Evolutionary conservation across 2,113 vertebrate genomes (phyloP), one percentile per base, ranked within the genome.

Genomic region (Rhinoptilus africanus): DNA sequence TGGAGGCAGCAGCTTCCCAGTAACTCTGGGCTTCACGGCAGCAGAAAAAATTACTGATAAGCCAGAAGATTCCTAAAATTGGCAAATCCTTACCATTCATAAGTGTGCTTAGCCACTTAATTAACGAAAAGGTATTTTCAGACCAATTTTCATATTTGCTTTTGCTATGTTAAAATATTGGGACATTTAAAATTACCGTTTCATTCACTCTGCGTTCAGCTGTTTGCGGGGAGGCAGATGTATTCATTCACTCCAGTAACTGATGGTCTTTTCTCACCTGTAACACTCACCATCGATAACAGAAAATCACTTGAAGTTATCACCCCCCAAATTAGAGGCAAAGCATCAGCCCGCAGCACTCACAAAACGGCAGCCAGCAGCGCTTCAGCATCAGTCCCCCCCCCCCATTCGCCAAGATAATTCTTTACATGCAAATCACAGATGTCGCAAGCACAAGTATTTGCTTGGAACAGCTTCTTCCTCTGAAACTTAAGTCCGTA

Each of bases 281-380:
- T 1, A 18, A 34, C 45, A 17, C 30, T n/a, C 14, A 9, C 8
- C 54, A 47, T 32, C 68, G 59, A 2, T 12, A 12, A 7, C 72
- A 64, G 66, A 47, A 56, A 28, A 39, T 8, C 59, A 35, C 66
- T 21, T 11, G 3, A 13, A 5, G 30, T 3, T 27, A 6, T 19
- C 14, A 4, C 19, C 30, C 48, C 82, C 35, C 35, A 3, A 5
- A 21, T 12, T 16, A 34, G 50, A 5, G 4, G 39, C 1, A 0
- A 43, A 48, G 71, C 48, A 4, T 19, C 3, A 41, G 56, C 60
- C 64, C 1, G 64, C 13, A 20, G 22, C 20, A 54, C 45, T 74
- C 45, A 3, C 23, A 7, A 7, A 12, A 20, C 3, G 4, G 62
- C 54, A 28, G 9, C 54, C 48, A 30, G 77, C 62, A 10, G 63